Conservation (phyloP, 2,113 vertebrate genomes). For the Anguilla rostrata region DNA sequence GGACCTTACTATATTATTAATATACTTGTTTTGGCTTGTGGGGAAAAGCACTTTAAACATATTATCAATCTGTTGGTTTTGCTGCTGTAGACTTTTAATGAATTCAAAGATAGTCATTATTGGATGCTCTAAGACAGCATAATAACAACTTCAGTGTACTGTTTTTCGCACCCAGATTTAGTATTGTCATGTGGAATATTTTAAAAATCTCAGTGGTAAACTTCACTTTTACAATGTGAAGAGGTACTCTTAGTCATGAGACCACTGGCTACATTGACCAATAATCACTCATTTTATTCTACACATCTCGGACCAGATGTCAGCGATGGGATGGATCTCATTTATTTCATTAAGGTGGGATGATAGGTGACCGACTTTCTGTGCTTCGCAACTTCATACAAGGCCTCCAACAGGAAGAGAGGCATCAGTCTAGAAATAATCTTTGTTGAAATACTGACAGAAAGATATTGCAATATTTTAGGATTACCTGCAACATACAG, state of each 20-base stretch:
- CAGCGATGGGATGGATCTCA: not conserved
- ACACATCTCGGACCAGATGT: not conserved
- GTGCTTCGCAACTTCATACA: not conserved
- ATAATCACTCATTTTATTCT: not conserved
- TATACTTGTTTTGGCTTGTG: not conserved
- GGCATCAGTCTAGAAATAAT: not conserved
- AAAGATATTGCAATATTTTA: not conserved
- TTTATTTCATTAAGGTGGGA: not conserved
- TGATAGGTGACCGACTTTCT: not conserved
- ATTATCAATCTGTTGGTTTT: conserved; percentile 1
- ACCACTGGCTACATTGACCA: not conserved
- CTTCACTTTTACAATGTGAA: not conserved
- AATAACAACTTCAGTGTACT: not conserved
- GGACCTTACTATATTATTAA: not conserved
- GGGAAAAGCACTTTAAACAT: not conserved
- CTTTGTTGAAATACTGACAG: not conserved
- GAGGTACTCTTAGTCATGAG: not conserved
- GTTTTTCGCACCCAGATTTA: not conserved
- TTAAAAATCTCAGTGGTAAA: not conserved
- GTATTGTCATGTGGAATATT: not conserved
- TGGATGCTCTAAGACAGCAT: not conserved
- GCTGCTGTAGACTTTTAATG: not conserved
- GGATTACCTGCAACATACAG: not conserved
- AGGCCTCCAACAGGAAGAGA: not conserved
- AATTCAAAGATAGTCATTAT: not conserved